These are phyloP conservation scores for Lochmaea crataegi DNA, from an alignment of 2,888 invertebrate genomes.

Conservation along the genomic window DNA sequence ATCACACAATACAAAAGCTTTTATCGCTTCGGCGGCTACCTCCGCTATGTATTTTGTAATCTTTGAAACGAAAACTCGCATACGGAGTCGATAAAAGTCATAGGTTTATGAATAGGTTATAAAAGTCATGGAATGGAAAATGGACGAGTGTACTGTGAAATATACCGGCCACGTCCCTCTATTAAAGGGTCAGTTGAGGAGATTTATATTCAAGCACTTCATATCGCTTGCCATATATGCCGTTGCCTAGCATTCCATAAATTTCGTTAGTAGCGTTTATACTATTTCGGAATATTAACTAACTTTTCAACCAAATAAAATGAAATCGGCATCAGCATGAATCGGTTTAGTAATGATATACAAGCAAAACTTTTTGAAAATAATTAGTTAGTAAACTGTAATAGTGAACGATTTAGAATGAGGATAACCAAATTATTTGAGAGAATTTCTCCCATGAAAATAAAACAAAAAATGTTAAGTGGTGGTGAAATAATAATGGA, in stretches of 20 bases:
- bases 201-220: constrained; percentile 37
- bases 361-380: constrained; percentile 4
- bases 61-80: constrained; percentile 22
- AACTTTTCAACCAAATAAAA: constrained; percentile 32
- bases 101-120: constrained; percentile 35
- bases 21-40: neutral
- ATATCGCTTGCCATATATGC: constrained; percentile 31
- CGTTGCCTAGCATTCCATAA: constrained; percentile 33
- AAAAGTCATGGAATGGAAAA: constrained; percentile 37
- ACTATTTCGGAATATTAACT: constrained; percentile 27
- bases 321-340: constrained; percentile 22
- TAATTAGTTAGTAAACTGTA: neutral
- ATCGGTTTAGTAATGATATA: neutral
- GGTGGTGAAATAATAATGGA: neutral
- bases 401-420: neutral
- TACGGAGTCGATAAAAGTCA: constrained; percentile 34
- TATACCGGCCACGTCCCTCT: constrained; percentile 35
- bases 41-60: constrained; percentile 10
- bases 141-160: constrained; percentile 33
- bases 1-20: neutral
- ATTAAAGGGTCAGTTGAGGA: constrained; percentile 36
- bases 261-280: constrained; percentile 24
- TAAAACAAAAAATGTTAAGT: no score
- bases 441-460: no score
- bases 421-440: constrained; percentile 1